Evolutionary conservation across 2,113 vertebrate genomes (phyloP).

Genomic region (Tachycineta bicolor): DNA sequence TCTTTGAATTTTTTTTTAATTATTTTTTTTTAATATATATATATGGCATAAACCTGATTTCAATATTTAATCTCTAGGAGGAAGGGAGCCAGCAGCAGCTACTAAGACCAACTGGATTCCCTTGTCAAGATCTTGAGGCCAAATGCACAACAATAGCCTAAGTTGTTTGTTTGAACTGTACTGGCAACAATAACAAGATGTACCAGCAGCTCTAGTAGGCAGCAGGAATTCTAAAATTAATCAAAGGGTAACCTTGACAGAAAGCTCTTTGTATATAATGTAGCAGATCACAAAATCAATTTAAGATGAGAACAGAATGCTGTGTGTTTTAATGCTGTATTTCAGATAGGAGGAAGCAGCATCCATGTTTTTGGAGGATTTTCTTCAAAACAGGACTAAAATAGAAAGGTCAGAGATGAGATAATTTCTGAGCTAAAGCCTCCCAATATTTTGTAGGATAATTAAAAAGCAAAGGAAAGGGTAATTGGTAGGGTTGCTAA

Average conservation of each 20-base stretch:
- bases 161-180: background rate
- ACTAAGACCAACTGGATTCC: background rate
- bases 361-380: background rate
- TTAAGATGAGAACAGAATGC: background rate
- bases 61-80: background rate
- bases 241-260: background rate
- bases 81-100: background rate
- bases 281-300: background rate
- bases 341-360: background rate
- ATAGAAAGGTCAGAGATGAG: background rate
- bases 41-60: background rate
- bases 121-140: background rate
- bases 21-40: too few species aligned
- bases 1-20: background rate
- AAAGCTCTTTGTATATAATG: background rate
- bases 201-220: background rate
- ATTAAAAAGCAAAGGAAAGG: background rate
- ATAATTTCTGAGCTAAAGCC: background rate
- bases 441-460: background rate
- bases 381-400: background rate
- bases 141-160: background rate
- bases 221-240: background rate
- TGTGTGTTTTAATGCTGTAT: background rate
- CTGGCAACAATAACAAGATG: background rate
- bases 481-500: background rate